A percentile compares a stretch with the other conserved stretches of the same genome.
Evolutionary conservation across 2,888 invertebrate species (phyloP).

Genomic region (Caenorhabditis imperialis): DNA sequence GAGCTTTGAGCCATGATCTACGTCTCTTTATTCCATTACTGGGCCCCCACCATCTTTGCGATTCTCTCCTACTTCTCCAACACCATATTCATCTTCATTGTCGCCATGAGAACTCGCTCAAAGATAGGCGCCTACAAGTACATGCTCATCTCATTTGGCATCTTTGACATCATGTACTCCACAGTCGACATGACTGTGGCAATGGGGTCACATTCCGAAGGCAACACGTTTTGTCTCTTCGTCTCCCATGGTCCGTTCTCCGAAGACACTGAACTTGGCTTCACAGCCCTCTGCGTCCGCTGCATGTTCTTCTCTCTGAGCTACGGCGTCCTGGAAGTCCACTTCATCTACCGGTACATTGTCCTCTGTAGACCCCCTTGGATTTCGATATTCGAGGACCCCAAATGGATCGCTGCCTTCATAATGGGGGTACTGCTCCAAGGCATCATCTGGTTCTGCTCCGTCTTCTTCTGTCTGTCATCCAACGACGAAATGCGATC

Average conservation of each 20-base stretch:
- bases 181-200: slow-evolving; percentile 46
- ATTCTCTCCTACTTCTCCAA: slow-evolving; percentile 30
- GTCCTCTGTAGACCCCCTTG: slow-evolving; percentile 46
- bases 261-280: slow-evolving; percentile 28
- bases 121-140: slow-evolving; percentile 46
- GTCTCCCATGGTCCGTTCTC: slow-evolving; percentile 47
- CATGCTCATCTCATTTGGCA: slow-evolving; percentile 42
- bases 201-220: slow-evolving; percentile 48
- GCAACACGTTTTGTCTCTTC: slow-evolving; percentile 44
- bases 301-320: slow-evolving; percentile 52
- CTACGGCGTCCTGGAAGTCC: slow-evolving; percentile 52
- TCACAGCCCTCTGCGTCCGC: slow-evolving; percentile 42
- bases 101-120: slow-evolving; percentile 22
- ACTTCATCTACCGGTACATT: slow-evolving; percentile 54
- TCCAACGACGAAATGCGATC: slow-evolving; percentile 48
- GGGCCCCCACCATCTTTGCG: slow-evolving; percentile 33
- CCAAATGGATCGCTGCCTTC: slow-evolving; percentile 32
- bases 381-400: slow-evolving; percentile 25
- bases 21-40: slow-evolving; percentile 35
- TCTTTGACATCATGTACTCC: slow-evolving; percentile 53
- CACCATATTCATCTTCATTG: slow-evolving; percentile 38
- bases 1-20: slow-evolving; percentile 49
- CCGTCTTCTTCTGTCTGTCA: slow-evolving; percentile 32
- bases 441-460: slow-evolving; percentile 39
- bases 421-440: slow-evolving; percentile 19